These are phyloP conservation scores for Phylloscopus whistleri DNA, from an alignment of 2,113 vertebrate genomes.

Conservation along the genomic window DNA sequence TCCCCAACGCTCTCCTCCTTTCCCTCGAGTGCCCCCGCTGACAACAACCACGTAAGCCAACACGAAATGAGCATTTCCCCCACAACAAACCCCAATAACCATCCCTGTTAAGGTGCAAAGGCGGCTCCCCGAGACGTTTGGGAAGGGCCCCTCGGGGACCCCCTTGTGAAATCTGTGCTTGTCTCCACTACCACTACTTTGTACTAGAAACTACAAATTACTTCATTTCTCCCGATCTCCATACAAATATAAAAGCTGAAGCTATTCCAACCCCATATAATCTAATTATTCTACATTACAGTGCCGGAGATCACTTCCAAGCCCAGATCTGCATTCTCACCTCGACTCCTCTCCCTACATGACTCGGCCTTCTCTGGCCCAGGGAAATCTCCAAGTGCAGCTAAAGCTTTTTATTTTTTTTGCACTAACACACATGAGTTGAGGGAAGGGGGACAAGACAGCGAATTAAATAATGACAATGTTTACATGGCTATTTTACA, in stretches of 20 bases:
- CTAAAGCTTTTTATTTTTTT: neutral
- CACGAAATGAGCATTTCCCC: neutral
- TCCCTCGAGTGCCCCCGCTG: neutral
- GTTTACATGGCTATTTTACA: neutral
- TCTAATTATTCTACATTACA: constrained; percentile 37
- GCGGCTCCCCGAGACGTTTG: constrained; percentile 20
- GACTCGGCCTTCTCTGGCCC: neutral
- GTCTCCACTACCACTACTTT: constrained; percentile 50
- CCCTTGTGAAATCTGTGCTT: constrained; percentile 59
- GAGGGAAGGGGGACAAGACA: neutral
- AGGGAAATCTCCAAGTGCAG: constrained; percentile 26
- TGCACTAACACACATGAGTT: neutral
- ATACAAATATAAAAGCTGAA: constrained; percentile 61
- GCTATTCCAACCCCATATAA: constrained; percentile 20
- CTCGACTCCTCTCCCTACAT: neutral
- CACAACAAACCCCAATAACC: neutral
- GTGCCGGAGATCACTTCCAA: neutral
- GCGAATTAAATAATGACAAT: neutral
- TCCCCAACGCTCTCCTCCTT: neutral
- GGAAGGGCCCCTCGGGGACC: neutral
- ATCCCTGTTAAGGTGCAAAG: constrained; percentile 59
- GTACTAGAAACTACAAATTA: constrained; percentile 49
- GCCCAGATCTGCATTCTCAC: neutral
- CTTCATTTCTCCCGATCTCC: constrained; percentile 47
- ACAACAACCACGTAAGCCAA: neutral